phyloP scores from a whole-genome alignment of 2,797 vertebrate genomes.

The Brachyrhaphis roseni region DNA sequence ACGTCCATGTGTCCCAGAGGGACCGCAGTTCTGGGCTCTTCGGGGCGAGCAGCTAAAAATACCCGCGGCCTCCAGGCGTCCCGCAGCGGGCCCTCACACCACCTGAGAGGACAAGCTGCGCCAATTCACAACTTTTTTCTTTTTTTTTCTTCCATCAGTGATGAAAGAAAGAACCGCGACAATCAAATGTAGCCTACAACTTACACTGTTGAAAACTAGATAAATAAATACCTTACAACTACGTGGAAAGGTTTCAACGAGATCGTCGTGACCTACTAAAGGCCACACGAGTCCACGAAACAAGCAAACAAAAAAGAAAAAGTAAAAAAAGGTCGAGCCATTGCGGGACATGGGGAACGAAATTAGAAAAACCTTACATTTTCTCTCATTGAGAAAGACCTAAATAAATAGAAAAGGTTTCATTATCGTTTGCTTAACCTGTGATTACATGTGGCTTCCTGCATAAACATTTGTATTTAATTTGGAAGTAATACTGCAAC shows the following conservation, averaged over 20 bases:
- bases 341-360: slow-evolving; percentile 35
- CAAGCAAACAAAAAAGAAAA: slow-evolving; percentile 15
- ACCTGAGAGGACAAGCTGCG: slow-evolving; percentile 18
- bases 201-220: neutral
- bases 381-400: neutral
- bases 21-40: slow-evolving; percentile 51
- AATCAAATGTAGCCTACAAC: neutral
- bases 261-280: slow-evolving; percentile 46
- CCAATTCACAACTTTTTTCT: neutral
- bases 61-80: slow-evolving; percentile 65
- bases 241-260: slow-evolving; percentile 35
- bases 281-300: slow-evolving; percentile 38
- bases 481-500: neutral
- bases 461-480: slow-evolving; percentile 1
- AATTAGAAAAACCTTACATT: slow-evolving; percentile 23
- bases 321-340: slow-evolving; percentile 36
- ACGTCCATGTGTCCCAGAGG: slow-evolving; percentile 61
- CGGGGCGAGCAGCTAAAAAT: slow-evolving; percentile 75
- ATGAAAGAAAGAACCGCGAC: neutral
- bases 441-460: neutral
- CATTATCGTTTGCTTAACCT: neutral
- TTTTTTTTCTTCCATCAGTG: neutral
- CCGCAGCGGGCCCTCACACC: slow-evolving; percentile 45
- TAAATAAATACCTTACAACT: neutral
- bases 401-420: slow-evolving; percentile 4